Evolutionary conservation across 2,113 vertebrate species (phyloP), one percentile per base, ranked within the genome.

Genomic region (Pelusios castaneus): DNA sequence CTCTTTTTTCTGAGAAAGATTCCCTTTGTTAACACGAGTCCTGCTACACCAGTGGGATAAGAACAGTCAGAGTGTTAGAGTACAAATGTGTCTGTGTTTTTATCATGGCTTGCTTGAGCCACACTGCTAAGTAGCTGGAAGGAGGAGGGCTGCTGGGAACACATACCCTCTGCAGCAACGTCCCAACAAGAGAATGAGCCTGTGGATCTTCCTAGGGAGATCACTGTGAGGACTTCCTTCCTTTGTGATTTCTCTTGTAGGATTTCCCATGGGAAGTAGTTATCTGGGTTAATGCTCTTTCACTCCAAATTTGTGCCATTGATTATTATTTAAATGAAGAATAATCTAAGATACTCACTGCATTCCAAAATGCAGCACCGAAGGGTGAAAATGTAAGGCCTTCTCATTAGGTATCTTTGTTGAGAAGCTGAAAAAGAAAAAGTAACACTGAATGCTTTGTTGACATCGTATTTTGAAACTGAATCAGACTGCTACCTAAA

Each of bases 321-420:
- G 0, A 0, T 60, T 92, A 75, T 84, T 82, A 78, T 78, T 34
- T 41, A 82, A 89, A 90, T 43, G 45, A 93, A 25, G 9, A 80
- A 45, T 34, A 56, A 92, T 0, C 1, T 63, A 93, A 95, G 76
- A 97, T 97, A 99, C 99, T 99, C 97, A 99, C 99, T 99, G 99
- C 90, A 98, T 97, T 97, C 99, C 99, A 97, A 99, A 99, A 98
- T 99, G 99, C 97, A 99, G 95, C 91, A 98, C 97, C 85, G 99
- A 98, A 0, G 99, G 99, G 95, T 99, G 98, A 96, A 99, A 99
- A 98, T 98, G 98, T 97, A 99, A 97, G 73, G 98, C 98, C 97
- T 98, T 99, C 96, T 98, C 98, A 97, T 96, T 98, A 92, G 96
- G 98, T 43, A 98, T 96, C 96, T 98, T 99, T 93, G 98, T 95